Percentiles rank a stretch among this genome's conserved stretches.
Conservation (phyloP, 2,888 invertebrate species). For the Nomada goodeniana region DNA sequence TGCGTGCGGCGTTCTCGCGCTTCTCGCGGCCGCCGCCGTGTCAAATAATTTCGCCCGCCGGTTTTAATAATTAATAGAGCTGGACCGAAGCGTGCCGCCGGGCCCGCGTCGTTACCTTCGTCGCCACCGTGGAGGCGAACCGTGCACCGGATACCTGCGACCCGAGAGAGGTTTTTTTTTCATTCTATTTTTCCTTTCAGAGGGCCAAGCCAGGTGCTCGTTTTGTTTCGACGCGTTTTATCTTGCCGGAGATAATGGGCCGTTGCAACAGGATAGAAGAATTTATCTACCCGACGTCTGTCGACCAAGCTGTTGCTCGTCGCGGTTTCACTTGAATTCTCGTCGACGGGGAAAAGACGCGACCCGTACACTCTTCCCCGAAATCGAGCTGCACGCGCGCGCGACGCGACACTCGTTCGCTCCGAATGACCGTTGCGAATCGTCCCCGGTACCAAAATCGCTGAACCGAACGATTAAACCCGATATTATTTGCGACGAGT, state of each 20-base stretch:
- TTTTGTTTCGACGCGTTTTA: slow-evolving; percentile 11
- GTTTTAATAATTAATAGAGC: slow-evolving; percentile 75
- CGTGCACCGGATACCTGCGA: slow-evolving; percentile 14
- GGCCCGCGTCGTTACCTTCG: not conserved
- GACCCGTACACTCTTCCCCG: too few species aligned
- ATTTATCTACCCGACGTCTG: slow-evolving; percentile 29
- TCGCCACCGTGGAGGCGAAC: not conserved
- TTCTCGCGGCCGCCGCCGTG: slow-evolving; percentile 48
- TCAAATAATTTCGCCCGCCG: slow-evolving; percentile 73
- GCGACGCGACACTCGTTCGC: not conserved
- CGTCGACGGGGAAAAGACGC: not conserved
- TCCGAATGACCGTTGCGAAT: not conserved
- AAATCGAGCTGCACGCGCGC: too few species aligned
- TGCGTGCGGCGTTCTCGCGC: slow-evolving; percentile 70
- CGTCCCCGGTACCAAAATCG: not conserved
- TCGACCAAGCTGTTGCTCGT: slow-evolving; percentile 13
- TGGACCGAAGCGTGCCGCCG: slow-evolving; percentile 18
- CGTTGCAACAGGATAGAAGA: slow-evolving; percentile 12
- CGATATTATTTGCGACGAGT: slow-evolving; percentile 12
- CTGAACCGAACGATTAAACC: slow-evolving; percentile 24
- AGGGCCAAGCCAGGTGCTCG: not conserved
- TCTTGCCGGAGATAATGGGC: slow-evolving; percentile 35
- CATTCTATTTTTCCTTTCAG: not conserved
- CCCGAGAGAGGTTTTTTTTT: not conserved
- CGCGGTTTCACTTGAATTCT: not conserved